Conservation (phyloP, 2,797 vertebrate species). For the Melanotaenia trifasciata region DNA sequence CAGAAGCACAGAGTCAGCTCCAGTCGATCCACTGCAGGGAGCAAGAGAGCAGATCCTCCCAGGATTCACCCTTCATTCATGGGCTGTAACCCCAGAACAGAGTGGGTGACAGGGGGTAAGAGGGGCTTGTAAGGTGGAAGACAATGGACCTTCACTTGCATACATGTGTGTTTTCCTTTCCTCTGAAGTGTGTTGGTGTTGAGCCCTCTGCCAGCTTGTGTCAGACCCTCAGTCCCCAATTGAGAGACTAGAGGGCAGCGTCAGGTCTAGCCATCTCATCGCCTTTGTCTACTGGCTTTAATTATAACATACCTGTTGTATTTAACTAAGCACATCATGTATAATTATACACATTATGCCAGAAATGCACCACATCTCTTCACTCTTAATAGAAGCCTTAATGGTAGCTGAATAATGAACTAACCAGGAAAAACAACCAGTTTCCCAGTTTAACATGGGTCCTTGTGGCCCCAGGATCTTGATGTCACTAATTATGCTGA, state of each 20-base stretch:
- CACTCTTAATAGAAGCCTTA: constrained; percentile 83
- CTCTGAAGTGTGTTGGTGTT: constrained; percentile 48
- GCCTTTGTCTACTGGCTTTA: constrained; percentile 40
- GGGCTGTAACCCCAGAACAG: constrained; percentile 65
- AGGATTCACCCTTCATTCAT: constrained; percentile 67
- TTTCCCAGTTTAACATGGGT: constrained; percentile 84
- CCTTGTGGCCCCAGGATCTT: constrained; percentile 89
- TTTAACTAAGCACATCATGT: constrained; percentile 40
- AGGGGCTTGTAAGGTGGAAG: constrained; percentile 29
- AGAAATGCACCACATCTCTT: constrained; percentile 85
- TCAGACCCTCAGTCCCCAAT: constrained; percentile 40
- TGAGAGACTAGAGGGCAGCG: constrained; percentile 57
- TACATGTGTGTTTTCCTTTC: constrained; percentile 23
- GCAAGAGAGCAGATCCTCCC: constrained; percentile 65
- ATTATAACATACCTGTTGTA: constrained; percentile 33
- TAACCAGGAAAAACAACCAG: constrained; percentile 84
- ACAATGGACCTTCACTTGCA: constrained; percentile 63
- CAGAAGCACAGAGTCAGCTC: constrained; percentile 73
- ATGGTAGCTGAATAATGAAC: constrained; percentile 81
- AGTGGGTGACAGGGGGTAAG: constrained; percentile 60
- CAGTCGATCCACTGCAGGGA: constrained; percentile 70
- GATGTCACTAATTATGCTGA: constrained; percentile 90
- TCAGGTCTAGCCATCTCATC: constrained; percentile 20
- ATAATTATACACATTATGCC: constrained; percentile 52
- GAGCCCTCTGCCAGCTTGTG: constrained; percentile 49